A percentile compares a stretch with the other conserved stretches of the same genome.
These are phyloP conservation scores for Orchesella cincta DNA, from an alignment of 1,140 invertebrate species.

Conservation along the genomic window DNA sequence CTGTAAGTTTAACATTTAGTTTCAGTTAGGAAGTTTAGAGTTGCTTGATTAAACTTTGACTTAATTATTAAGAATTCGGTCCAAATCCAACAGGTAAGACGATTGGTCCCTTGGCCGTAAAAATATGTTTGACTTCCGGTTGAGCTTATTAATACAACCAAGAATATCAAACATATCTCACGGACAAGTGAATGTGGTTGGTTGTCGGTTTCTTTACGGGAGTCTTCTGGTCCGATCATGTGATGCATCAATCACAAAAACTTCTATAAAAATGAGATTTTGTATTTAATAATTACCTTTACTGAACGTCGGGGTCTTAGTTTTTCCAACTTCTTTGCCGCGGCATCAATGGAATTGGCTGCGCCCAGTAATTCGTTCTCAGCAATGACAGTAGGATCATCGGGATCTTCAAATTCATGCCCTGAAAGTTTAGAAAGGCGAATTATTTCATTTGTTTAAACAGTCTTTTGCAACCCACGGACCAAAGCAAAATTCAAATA, in stretches of 20 bases:
- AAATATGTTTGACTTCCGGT: slow-evolving; percentile 99
- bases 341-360: slow-evolving; percentile 95
- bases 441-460: too few species aligned
- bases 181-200: slow-evolving; percentile 61
- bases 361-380: slow-evolving; percentile 97
- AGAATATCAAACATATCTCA: slow-evolving; percentile 99
- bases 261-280: slow-evolving; percentile 30
- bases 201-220: neutral
- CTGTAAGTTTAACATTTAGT: slow-evolving; percentile 57
- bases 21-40: neutral
- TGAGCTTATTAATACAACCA: slow-evolving; percentile 85
- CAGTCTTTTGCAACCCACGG: neutral
- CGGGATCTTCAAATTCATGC: slow-evolving; percentile 90
- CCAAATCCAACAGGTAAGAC: slow-evolving; percentile 23
- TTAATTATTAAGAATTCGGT: neutral
- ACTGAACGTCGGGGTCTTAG: slow-evolving; percentile 77
- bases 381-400: slow-evolving; percentile 95
- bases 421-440: slow-evolving; percentile 57
- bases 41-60: neutral
- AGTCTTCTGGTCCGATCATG: neutral
- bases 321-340: slow-evolving; percentile 90
- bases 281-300: slow-evolving; percentile 53
- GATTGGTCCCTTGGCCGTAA: slow-evolving; percentile 48
- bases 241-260: neutral
- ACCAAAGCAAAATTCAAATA: slow-evolving; percentile 30